Base-by-base conservation (phyloP, 92 coral and sea anemone genomes). In the Epizoanthus rinbou region DNA sequence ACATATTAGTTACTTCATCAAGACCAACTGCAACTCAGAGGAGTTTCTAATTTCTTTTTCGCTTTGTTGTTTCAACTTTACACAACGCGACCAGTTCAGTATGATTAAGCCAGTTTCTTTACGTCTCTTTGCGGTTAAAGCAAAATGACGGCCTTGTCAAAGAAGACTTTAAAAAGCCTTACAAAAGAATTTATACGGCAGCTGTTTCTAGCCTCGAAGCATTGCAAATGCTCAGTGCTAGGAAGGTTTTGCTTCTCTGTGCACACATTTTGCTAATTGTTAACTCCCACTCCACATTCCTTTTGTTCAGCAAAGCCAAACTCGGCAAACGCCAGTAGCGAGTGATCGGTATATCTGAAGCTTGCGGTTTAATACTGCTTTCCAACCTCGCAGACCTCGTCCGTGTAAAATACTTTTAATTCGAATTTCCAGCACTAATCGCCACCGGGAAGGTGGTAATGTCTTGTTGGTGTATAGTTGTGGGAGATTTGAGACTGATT, bases 221-320 rank as follows among this genome's bases (percentile, higher is more conserved):
- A 67, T 33, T 31, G 47, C 73, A 67, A 67, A 67, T 31, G 11
- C 22, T 41, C 73, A 67, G 73, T 14, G 4, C 50, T 3, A 64
- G 22, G 73, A 28, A n/a, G 47, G 16, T 8, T 41, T 24, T 18
- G n/a, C 17, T 65, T 28, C 41, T 11, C 70, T 28, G 31, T 28
- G 31, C 73, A 67, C 47, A 33, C 47, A 31, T 33, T 25, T 37
- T 18, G 22, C 22, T 31, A 67, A 28, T 28, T 8, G 35, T 25
- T 67, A 37, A 37, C 31, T 41, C 19, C 39, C 3, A 33, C 69
- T 25, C 2, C n/a, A 16, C 45, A 16, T 5, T 67, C 39, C 73
- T 67, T 28, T 67, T 67, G 73, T 67, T n/a, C 35, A 21, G 9
- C n/a, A 67, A 67, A 67, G 45, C 73, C 73, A 67, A 33, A 19